A percentile compares a stretch with the other conserved stretches of the same genome.
Evolutionary conservation across 2,113 vertebrate species (phyloP).

Genomic region (Ginglymostoma cirratum): DNA sequence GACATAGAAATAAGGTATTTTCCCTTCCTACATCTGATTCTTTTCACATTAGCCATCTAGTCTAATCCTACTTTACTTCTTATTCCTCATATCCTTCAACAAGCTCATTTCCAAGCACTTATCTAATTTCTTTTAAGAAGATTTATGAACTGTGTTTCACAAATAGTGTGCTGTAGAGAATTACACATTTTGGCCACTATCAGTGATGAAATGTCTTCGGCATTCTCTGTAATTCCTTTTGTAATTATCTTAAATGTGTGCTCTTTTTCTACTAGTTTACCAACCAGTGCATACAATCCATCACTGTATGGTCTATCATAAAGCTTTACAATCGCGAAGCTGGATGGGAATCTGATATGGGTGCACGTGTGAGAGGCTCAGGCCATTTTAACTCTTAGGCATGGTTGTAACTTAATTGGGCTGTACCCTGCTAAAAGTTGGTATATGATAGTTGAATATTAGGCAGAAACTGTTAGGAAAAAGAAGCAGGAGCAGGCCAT

Average conservation of each 20-base stretch:
- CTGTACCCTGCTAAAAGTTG: not conserved
- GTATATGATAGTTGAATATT: not conserved
- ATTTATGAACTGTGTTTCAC: not conserved
- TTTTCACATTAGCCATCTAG: not conserved
- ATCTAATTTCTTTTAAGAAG: not conserved
- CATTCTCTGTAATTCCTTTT: not conserved
- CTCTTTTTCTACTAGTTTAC: not conserved
- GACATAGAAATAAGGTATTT: not conserved
- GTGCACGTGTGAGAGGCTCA: not conserved
- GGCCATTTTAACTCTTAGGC: not conserved
- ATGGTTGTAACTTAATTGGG: not conserved
- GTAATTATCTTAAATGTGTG: not conserved
- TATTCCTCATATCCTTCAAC: not conserved
- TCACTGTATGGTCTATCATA: not conserved
- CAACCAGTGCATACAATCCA: not conserved
- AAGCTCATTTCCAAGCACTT: slow-evolving; percentile 6
- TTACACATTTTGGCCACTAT: slow-evolving; percentile 1
- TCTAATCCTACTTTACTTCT: not conserved
- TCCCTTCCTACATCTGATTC: not conserved
- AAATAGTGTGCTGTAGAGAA: not conserved
- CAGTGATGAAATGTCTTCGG: not conserved
- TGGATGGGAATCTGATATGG: not conserved
- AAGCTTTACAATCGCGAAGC: not conserved
- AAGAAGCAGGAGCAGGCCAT: too few relatives aligned
- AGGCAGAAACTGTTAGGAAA: not conserved